Base-by-base conservation (phyloP, 2,888 invertebrate species). In the Thecophora atra region DNA sequence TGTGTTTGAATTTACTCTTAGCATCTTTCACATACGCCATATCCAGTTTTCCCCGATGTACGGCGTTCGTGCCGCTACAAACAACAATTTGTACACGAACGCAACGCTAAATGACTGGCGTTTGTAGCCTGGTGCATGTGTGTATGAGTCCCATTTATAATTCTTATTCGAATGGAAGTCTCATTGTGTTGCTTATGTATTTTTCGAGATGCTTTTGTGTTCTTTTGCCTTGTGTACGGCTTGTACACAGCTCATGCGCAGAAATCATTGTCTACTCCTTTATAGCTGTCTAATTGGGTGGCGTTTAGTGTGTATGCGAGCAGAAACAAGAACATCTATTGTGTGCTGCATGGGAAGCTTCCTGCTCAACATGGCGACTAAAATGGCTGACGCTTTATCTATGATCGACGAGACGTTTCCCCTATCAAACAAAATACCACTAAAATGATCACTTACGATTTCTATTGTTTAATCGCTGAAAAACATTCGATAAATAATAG, bases 1-100 rank as follows among this genome's bases (percentile, higher is more conserved):
- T n/a, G n/a, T n/a, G n/a, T 54, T 67, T n/a, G 42, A 56, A 13
- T 19, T 37, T 5, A 47, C 47, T 47, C 47, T 5, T n/a, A 47
- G 13, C 54, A 28, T 51, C 17, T 63, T 62, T 63, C 51, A 63
- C 63, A 52, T 70, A 70, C 70, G 70, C 70, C 62, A 37, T 52
- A 63, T 70, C 8, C 51, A 11, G 7, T 8, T 63, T 63, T 63
- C 70, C 52, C 58, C 68, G 62, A 52, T 66, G 37, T 52, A 30
- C 64, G 58, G 63, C 60, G 73, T 72, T 72, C 72, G 68, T 72
- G 72, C 56, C 37, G 17, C 17, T 52, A 56, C 44, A 24, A 8
- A 66, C 19, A 51, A 28, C 17, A 3, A 28, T n/a, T 47, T 52
- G 62, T n/a, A 19, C n/a, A 62, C 63, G 70, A 67, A 67, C 73